Percentiles rank a stretch among this genome's conserved stretches.
Evolutionary conservation across 2,797 vertebrate species (phyloP).

Genomic region (Mionectes olivaceus): DNA sequence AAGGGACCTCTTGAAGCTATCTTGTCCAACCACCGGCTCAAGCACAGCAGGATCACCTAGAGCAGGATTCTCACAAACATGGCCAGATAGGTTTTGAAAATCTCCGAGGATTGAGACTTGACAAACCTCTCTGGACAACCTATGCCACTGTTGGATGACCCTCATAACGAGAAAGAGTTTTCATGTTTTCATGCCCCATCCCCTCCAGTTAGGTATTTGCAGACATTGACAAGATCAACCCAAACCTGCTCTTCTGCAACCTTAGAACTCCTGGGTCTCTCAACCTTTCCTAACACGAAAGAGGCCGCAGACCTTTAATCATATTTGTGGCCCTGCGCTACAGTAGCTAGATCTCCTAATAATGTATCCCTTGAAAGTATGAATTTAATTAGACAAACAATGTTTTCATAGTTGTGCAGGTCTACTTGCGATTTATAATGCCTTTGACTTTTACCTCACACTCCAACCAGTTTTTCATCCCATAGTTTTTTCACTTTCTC

Average conservation of each 20-base stretch:
- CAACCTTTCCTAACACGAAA: background rate
- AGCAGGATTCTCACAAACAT: background rate
- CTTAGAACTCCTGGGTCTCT: background rate
- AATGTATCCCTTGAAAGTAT: background rate
- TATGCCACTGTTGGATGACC: background rate
- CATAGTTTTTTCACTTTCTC: background rate
- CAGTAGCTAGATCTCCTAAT: background rate
- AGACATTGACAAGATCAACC: background rate
- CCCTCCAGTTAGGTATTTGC: background rate
- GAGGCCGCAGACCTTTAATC: background rate
- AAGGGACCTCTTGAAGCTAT: background rate
- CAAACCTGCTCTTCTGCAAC: background rate
- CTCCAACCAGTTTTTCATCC: background rate
- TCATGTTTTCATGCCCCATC: background rate
- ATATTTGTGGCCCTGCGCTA: background rate
- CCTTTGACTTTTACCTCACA: background rate
- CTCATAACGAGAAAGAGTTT: background rate
- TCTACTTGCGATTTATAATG: background rate
- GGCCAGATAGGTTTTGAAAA: background rate
- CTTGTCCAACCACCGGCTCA: background rate
- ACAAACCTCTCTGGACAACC: background rate
- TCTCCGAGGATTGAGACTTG: background rate
- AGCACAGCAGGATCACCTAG: background rate
- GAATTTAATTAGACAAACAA: background rate
- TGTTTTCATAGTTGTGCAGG: background rate